Evolutionary conservation across 2,797 vertebrate genomes (phyloP), one percentile per base, ranked within the genome.

Genomic region (Argyrosomus regius): DNA sequence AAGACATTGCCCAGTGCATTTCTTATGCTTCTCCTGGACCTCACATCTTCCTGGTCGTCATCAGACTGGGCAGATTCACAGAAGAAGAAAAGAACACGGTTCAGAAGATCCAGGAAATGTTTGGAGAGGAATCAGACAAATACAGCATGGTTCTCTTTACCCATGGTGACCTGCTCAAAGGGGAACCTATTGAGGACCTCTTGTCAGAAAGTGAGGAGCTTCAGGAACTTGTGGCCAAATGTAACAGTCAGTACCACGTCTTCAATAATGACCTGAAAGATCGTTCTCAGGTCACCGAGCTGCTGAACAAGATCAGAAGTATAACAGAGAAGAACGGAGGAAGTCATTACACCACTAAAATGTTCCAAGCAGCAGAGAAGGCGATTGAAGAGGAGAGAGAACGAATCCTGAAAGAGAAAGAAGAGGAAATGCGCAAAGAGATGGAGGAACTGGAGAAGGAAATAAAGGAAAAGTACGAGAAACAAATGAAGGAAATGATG

Each of bases 11-110:
- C 1, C 57, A 80, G 49, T 1, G 71, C 49, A 52, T 52, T 52
- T 4, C 31, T 35, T 35, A 1, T n/a, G 67, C 67, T 48, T 48
- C 67, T 22, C 67, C 67, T 58, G 67, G 67, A 70, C 54, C 67
- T 2, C 67, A 70, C 12, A 4, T 70, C 54, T 70, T 70, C 18
- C 17, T 70, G 67, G 2, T 70, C 12, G 1, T 70, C 6, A 16
- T 48, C 67, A 70, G 2, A 58, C 67, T 70, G 43, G 53, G 1
- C 67, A 58, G 54, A 35, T 58, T 0, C 54, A 48, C 67, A 11
- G 13, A 70, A 1, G 54, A 70, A 22, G 67, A 70, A 5, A 58
- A 31, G 54, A 18, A 70, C 1, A 22, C 53, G 0, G 24, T 70
- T 43, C 11, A 48, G 43, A 58, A 22, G 9, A 54, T 68, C 54